Conservation (phyloP, 2,797 vertebrate genomes). For the Myotis pilosus region DNA sequence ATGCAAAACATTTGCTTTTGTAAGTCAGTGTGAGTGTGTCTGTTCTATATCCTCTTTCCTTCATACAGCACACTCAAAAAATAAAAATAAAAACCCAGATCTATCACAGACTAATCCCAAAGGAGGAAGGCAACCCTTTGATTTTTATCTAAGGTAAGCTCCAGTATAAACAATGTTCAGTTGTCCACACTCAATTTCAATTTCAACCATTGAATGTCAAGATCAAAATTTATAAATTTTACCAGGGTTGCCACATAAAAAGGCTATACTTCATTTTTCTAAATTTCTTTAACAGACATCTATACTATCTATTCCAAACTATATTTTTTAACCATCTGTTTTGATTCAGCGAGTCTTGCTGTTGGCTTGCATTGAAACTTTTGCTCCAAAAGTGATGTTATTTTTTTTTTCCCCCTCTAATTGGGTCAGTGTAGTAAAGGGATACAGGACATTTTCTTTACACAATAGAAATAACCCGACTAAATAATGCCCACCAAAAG, state of each 20-base stretch:
- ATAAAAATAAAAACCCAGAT: background rate
- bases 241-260: slow-evolving; percentile 14
- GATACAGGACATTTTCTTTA: slow-evolving; percentile 32
- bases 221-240: slow-evolving; percentile 27
- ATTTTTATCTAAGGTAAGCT: slow-evolving; percentile 41
- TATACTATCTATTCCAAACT: background rate
- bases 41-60: background rate
- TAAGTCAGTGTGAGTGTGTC: background rate
- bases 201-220: slow-evolving; percentile 43
- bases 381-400: background rate
- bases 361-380: background rate
- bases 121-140: background rate
- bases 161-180: background rate
- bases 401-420: background rate
- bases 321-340: slow-evolving; percentile 2
- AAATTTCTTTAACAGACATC: background rate
- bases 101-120: background rate
- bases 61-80: background rate
- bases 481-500: background rate
- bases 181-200: slow-evolving; percentile 32
- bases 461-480: background rate
- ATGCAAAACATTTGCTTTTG: background rate
- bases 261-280: background rate
- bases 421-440: background rate
- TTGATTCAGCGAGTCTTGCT: slow-evolving; percentile 5